A percentile compares a stretch with the other conserved stretches of the same genome.
These are phyloP conservation scores for Gymnothorax reevesii DNA, from an alignment of 2,797 vertebrate genomes.

Conservation along the genomic window DNA sequence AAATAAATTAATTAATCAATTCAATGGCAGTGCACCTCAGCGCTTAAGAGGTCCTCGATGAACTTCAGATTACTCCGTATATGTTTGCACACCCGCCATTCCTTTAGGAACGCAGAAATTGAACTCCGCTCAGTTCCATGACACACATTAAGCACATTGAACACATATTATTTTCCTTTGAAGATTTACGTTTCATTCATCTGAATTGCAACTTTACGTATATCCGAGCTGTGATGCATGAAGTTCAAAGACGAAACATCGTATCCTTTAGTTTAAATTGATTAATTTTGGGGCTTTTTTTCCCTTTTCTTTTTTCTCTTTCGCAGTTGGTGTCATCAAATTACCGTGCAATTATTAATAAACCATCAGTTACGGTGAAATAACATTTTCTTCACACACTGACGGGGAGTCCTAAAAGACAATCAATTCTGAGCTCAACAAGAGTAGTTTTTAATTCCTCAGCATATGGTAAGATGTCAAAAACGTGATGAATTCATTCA, in stretches of 20 bases:
- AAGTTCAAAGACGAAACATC: background rate
- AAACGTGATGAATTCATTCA: conserved; percentile 73
- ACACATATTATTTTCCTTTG: background rate
- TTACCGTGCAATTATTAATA: conserved; percentile 28
- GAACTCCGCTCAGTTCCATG: background rate
- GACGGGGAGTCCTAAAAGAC: conserved; percentile 46
- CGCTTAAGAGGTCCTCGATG: background rate
- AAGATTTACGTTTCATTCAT: background rate
- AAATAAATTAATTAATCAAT: conserved; percentile 9
- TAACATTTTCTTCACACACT: conserved; percentile 45
- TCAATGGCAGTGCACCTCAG: background rate
- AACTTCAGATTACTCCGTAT: background rate
- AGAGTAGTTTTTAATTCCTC: conserved; percentile 61
- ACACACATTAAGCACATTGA: background rate
- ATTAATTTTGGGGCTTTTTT: background rate
- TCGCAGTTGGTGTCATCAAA: conserved; percentile 9
- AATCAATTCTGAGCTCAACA: conserved; percentile 61
- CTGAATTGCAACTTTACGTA: background rate
- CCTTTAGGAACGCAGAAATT: background rate
- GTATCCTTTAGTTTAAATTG: background rate
- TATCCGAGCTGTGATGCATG: background rate
- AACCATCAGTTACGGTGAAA: conserved; percentile 32
- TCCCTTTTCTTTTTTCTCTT: background rate
- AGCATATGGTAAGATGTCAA: conserved; percentile 73
- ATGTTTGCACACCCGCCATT: background rate